Conservation (phyloP, 2,113 vertebrate genomes). For the Planiliza haematocheilus region DNA sequence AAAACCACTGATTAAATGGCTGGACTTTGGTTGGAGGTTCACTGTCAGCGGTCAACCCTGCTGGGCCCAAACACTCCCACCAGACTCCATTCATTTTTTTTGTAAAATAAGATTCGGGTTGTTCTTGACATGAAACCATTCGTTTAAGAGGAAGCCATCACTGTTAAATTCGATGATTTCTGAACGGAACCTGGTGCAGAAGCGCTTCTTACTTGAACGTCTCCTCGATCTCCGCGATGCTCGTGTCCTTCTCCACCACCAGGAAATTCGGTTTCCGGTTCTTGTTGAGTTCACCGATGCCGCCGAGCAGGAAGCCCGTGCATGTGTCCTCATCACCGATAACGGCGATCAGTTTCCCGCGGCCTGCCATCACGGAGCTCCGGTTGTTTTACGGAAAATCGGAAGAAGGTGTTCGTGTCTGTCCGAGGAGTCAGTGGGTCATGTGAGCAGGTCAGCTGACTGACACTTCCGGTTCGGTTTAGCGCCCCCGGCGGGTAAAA, state of each 20-base stretch:
- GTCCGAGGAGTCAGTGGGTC: too few relatives aligned
- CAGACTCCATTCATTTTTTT: too few relatives aligned
- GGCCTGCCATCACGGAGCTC: constrained; percentile 74
- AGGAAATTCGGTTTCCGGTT: constrained; percentile 96
- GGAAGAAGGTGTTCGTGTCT: too few relatives aligned
- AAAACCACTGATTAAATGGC: too few relatives aligned
- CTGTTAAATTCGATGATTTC: too few relatives aligned
- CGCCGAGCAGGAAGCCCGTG: constrained; percentile 94
- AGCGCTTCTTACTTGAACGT: constrained; percentile 94
- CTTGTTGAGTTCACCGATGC: constrained; percentile 95
- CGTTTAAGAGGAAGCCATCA: too few relatives aligned
- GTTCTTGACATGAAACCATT: too few relatives aligned
- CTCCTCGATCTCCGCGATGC: constrained; percentile 94
- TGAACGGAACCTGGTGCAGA: too few relatives aligned
- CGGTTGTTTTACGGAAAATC: neutral
- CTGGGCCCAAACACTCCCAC: too few relatives aligned
- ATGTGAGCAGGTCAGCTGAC: constrained; percentile 78
- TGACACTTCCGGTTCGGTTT: constrained; percentile 58
- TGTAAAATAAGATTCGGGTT: too few relatives aligned
- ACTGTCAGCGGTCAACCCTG: too few relatives aligned
- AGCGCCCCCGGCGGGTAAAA: constrained; percentile 22
- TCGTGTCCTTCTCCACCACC: constrained; percentile 96
- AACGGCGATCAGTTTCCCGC: constrained; percentile 94
- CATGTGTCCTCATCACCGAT: constrained; percentile 96
- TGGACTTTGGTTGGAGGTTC: too few relatives aligned